A percentile compares a stretch with the other conserved stretches of the same genome.
phyloP scores from a whole-genome alignment of 2,888 invertebrate species.

The Fragum whitleyi region DNA sequence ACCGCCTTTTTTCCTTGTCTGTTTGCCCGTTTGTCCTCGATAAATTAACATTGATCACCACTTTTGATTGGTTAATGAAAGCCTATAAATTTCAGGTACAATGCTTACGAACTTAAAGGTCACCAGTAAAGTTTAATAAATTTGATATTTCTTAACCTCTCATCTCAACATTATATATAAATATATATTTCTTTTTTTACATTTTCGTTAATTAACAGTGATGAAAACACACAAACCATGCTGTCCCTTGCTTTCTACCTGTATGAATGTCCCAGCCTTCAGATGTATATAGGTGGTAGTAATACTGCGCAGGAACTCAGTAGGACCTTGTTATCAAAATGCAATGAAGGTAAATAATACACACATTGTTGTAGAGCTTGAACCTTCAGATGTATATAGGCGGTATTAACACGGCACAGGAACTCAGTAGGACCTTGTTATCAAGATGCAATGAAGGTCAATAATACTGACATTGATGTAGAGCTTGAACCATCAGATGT shows the following conservation, averaged over 20 bases:
- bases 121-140: too few relatives aligned
- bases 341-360: neutral
- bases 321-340: slow-evolving; percentile 1
- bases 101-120: too few relatives aligned
- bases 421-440: slow-evolving; percentile 7
- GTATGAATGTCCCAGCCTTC: slow-evolving; percentile 20
- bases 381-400: slow-evolving; percentile 23
- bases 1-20: too few relatives aligned
- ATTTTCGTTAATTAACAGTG: neutral
- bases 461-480: too few relatives aligned
- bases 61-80: too few relatives aligned
- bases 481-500: slow-evolving; percentile 19
- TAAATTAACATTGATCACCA: too few relatives aligned
- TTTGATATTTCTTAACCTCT: too few relatives aligned
- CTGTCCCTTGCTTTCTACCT: slow-evolving; percentile 11
- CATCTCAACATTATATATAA: too few relatives aligned
- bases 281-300: slow-evolving; percentile 21
- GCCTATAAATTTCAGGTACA: too few relatives aligned
- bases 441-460: neutral
- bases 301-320: slow-evolving; percentile 20
- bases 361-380: too few relatives aligned
- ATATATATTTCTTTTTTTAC: too few relatives aligned
- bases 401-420: slow-evolving; percentile 21
- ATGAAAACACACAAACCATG: slow-evolving; percentile 20
- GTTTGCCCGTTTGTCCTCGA: too few relatives aligned